Percentiles rank a stretch among this genome's conserved stretches.
Evolutionary conservation across 2,888 invertebrate species (phyloP).

Genomic region (Halictus ligatus): DNA sequence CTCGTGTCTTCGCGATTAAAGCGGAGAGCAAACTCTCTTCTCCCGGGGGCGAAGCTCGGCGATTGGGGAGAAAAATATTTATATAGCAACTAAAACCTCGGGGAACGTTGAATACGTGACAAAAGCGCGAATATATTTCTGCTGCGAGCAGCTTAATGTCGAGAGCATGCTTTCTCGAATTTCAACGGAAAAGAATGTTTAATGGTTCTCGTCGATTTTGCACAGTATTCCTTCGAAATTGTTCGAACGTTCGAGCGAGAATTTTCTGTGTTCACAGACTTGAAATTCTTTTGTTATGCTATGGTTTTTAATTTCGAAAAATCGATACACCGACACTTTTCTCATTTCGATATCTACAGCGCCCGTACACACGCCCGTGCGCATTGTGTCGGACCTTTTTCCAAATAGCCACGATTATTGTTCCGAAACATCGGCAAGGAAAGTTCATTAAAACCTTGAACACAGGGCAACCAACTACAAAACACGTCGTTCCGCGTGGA

Average conservation of each 20-base stretch:
- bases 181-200: background rate
- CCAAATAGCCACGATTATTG: slow-evolving; percentile 11
- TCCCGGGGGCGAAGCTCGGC: background rate
- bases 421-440: slow-evolving; percentile 3
- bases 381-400: background rate
- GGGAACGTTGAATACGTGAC: background rate
- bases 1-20: slow-evolving; percentile 23
- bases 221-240: background rate
- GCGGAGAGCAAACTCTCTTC: slow-evolving; percentile 17
- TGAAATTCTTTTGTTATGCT: background rate
- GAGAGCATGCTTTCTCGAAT: background rate
- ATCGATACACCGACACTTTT: background rate
- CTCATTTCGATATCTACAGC: background rate
- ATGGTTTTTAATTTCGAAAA: background rate
- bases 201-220: background rate
- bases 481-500: slow-evolving; percentile 19
- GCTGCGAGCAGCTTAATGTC: background rate
- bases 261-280: background rate
- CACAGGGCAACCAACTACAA: slow-evolving; percentile 10
- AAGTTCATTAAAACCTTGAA: slow-evolving; percentile 39
- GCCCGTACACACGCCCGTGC: slow-evolving; percentile 8
- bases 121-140: background rate
- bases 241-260: background rate
- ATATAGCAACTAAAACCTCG: background rate
- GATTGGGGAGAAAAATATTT: slow-evolving; percentile 1